Base-by-base conservation (phyloP, 2,888 invertebrate genomes). In the Sisyra nigra region DNA sequence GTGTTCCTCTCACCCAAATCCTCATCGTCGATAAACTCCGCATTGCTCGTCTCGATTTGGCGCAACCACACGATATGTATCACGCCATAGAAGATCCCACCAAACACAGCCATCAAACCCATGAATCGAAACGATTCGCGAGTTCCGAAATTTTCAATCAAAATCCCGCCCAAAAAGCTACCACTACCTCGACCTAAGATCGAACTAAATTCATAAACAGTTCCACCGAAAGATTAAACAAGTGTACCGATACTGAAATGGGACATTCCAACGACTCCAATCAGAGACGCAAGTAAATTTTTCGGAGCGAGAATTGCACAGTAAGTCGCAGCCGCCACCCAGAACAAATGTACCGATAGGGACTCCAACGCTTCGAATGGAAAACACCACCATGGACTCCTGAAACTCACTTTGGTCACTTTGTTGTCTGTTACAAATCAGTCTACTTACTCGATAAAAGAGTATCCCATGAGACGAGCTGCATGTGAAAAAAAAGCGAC, bases 261-360 rank as follows among this genome's bases (percentile, higher is more conserved):
- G 2, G 88, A 78, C 74, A 88, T 87, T 50, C 86, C 87, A 37
- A 89, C 68, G 1, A 89, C 79, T 13, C 89, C 89, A 54, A 88
- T 87, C 42, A 89, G 67, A 1, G 89, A 89, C 4, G 88, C 88
- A 44, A 88, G 65, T 49, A 88, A 66, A 54, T 78, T 84, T 57
- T 81, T 80, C 0, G 91, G 89, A 1, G 88, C 84, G 52, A 89
- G 62, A 59, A 83, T 72, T 10, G 85, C 81, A 54, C 86, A 87
- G 59, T 89, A 88, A 0, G 87, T 86, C 5, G 88, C 84, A 1
- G 87, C 87, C 31, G 91, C 85, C 11, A 88, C 86, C 82, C 87
- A 89, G 85, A 89, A 85, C 49, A 91, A 64, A 55, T 87, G 86
- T 17, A 85, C 84, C 0, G 86, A 85, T 11, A 87, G 63, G 0